phyloP scores from a whole-genome alignment of 2,888 invertebrate genomes.

The Nasonovia ribisnigri region DNA sequence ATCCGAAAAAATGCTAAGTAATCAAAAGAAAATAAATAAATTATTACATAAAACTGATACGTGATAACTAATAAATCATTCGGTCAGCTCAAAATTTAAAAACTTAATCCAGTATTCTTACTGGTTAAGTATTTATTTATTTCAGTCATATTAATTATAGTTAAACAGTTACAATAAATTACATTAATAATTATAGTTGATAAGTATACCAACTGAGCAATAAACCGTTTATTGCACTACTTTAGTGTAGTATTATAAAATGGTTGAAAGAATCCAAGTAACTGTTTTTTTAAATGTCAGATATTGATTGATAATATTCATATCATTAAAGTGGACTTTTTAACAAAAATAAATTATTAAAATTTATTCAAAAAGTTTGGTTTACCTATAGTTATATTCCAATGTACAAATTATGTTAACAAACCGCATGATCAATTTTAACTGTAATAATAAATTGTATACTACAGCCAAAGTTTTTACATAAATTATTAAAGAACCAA shows the following conservation, averaged over 20 bases:
- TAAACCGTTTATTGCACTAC: not conserved
- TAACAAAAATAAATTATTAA: not conserved
- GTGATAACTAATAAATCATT: not conserved
- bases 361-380: not conserved
- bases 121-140: not conserved
- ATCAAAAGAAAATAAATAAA: not conserved
- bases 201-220: no score
- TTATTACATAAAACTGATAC: not conserved
- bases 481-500: conserved; percentile 10
- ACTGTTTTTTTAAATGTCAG: not conserved
- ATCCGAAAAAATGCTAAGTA: not conserved
- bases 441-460: not conserved
- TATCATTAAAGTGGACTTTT: not conserved
- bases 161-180: no score
- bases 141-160: no score
- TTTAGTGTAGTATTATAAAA: not conserved
- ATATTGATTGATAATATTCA: not conserved
- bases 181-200: no score
- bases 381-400: not conserved
- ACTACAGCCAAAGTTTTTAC: not conserved
- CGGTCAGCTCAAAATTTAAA: not conserved
- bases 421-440: not conserved
- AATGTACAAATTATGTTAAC: not conserved
- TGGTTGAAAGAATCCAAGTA: not conserved
- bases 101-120: not conserved